A percentile compares a stretch with the other conserved stretches of the same genome.
Conservation (phyloP, 2,797 vertebrate species). For the Cryptoprocta ferox region DNA sequence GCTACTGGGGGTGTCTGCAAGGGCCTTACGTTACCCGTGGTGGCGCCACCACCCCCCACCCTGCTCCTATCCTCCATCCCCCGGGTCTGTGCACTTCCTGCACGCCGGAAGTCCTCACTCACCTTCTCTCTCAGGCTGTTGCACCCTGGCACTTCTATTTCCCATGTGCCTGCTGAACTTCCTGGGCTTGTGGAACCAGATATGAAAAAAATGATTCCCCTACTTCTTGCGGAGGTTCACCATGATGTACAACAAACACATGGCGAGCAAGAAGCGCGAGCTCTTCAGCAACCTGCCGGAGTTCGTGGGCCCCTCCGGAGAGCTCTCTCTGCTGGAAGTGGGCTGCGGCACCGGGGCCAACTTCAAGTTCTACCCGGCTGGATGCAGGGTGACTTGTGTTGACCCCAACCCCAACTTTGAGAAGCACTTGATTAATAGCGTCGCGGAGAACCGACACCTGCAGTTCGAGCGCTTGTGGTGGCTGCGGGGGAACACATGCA, state of each 20-base stretch:
- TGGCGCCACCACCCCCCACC: not conserved
- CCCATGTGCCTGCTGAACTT: constrained; percentile 69
- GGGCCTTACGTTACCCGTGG: not conserved
- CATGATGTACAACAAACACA: fast-evolving
- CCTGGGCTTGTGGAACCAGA: constrained; percentile 81
- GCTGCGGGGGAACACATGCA: constrained; percentile 88
- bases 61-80: not conserved
- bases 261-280: constrained; percentile 77
- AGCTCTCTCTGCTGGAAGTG: constrained; percentile 84
- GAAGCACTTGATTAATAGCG: constrained; percentile 80
- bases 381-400: constrained; percentile 78
- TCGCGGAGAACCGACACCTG: constrained; percentile 87
- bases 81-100: not conserved
- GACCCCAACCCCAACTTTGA: constrained; percentile 82
- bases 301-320: constrained; percentile 62
- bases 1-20: not conserved
- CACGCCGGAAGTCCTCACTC: not conserved
- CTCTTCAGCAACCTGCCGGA: constrained; percentile 79
- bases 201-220: constrained; percentile 88
- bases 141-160: not conserved
- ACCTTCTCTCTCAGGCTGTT: not conserved
- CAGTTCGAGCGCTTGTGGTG: constrained; percentile 79
- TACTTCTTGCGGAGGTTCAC: constrained; percentile 47
- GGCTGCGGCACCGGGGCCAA: constrained; percentile 81
- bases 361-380: constrained; percentile 85